phyloP scores from a whole-genome alignment of 2,797 vertebrate genomes.

The Melanotaenia trifasciata region DNA sequence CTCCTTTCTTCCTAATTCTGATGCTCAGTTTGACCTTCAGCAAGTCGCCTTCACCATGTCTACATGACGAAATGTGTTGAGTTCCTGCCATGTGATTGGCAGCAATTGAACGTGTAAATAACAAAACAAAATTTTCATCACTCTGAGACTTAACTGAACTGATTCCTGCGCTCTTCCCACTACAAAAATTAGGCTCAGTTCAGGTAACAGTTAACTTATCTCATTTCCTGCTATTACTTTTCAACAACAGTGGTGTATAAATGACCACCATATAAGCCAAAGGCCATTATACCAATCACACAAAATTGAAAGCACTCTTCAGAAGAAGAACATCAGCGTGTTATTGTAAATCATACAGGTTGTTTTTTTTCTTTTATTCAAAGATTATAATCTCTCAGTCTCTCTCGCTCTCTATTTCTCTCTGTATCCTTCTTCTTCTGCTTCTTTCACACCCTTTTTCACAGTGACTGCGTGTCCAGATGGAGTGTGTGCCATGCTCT shows the following conservation, averaged over 20 bases:
- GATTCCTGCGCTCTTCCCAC: neutral
- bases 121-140: neutral
- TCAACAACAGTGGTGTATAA: neutral
- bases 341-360: conserved; percentile 40
- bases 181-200: neutral
- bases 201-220: neutral
- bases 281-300: neutral
- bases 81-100: too few species aligned
- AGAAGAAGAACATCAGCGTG: conserved; percentile 16
- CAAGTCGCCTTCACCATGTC: too few species aligned
- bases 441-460: conserved; percentile 71
- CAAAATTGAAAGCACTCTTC: conserved; percentile 10
- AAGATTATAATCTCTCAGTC: conserved; percentile 52
- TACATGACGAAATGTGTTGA: too few species aligned
- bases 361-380: conserved; percentile 45
- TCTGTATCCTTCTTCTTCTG: conserved; percentile 32
- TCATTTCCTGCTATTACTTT: neutral
- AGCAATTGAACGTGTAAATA: too few species aligned
- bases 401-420: conserved; percentile 30
- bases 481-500: conserved; percentile 73
- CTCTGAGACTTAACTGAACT: neutral
- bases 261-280: neutral
- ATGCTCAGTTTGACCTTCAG: too few species aligned
- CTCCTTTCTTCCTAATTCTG: too few species aligned
- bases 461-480: conserved; percentile 75